These are phyloP conservation scores for Phrynosoma blainvillii DNA, from an alignment of 2,113 vertebrate genomes.

Conservation along the genomic window DNA sequence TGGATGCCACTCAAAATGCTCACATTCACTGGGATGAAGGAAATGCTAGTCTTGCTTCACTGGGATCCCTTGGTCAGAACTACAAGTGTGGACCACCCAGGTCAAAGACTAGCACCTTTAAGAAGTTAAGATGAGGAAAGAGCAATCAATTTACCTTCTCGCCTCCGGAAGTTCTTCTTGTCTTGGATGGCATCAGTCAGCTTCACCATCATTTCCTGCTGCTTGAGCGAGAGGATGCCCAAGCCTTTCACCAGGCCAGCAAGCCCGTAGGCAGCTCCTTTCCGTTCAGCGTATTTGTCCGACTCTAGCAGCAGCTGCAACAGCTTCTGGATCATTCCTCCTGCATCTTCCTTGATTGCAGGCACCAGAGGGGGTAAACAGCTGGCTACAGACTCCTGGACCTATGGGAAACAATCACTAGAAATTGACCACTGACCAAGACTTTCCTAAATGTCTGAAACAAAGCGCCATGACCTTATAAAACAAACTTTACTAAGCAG, in stretches of 20 bases:
- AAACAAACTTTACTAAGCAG: background rate
- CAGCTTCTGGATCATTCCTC: slow-evolving; percentile 92
- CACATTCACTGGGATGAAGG: background rate
- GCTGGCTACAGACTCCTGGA: slow-evolving; percentile 95
- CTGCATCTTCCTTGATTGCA: slow-evolving; percentile 95
- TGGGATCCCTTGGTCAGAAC: background rate
- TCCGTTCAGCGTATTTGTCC: slow-evolving; percentile 95
- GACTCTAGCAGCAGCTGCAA: slow-evolving; percentile 95
- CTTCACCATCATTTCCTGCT: slow-evolving; percentile 97
- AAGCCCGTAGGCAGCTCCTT: slow-evolving; percentile 93
- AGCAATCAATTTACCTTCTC: slow-evolving; percentile 84
- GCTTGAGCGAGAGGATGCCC: slow-evolving; percentile 96
- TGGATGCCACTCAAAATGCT: too few species aligned
- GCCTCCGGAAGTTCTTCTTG: slow-evolving; percentile 96
- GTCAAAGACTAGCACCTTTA: accelerated
- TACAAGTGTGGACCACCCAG: background rate
- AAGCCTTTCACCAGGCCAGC: slow-evolving; percentile 96
- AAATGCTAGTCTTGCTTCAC: background rate
- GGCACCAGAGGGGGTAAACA: slow-evolving; percentile 95
- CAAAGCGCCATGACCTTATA: background rate
- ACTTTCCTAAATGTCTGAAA: background rate
- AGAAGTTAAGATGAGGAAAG: background rate
- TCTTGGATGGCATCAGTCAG: slow-evolving; percentile 97
- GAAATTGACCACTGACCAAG: background rate
- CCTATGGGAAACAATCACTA: slow-evolving; percentile 73